These are phyloP conservation scores for Drusus annulatus DNA, from an alignment of 1,140 invertebrate genomes.

Conservation along the genomic window DNA sequence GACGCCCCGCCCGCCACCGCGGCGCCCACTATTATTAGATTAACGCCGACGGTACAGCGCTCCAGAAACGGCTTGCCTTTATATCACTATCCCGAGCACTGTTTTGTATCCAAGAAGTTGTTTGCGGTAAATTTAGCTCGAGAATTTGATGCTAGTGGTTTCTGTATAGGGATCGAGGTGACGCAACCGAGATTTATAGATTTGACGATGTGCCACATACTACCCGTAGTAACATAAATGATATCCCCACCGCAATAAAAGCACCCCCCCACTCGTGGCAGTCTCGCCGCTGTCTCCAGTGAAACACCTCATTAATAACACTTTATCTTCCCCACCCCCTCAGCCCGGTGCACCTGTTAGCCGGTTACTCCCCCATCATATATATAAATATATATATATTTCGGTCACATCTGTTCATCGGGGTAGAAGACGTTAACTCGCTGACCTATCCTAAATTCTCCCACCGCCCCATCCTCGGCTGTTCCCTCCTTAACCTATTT, in stretches of 20 bases:
- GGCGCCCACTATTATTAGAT: constrained; percentile 4
- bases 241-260: background rate
- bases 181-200: background rate
- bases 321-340: constrained; percentile 29
- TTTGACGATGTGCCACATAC: constrained; percentile 10
- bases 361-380: constrained; percentile 35
- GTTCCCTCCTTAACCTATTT: constrained; percentile 59
- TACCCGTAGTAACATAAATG: constrained; percentile 1
- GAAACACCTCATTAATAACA: constrained; percentile 49
- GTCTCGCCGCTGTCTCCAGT: constrained; percentile 19
- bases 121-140: too few species aligned
- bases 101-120: too few species aligned
- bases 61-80: background rate
- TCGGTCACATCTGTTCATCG: constrained; percentile 58
- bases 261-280: background rate
- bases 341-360: constrained; percentile 17
- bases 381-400: constrained; percentile 51
- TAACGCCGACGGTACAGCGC: background rate
- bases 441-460: constrained; percentile 59
- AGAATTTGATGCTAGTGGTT: too few species aligned
- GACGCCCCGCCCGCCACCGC: background rate
- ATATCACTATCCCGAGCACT: too few species aligned
- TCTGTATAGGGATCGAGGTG: too few species aligned
- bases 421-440: constrained; percentile 58
- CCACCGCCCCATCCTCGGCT: background rate